These are phyloP conservation scores for Cladorhizidae sp. DNA, from an alignment of 37 sponge, comb jelly and placozoan species.

Conservation along the genomic window DNA sequence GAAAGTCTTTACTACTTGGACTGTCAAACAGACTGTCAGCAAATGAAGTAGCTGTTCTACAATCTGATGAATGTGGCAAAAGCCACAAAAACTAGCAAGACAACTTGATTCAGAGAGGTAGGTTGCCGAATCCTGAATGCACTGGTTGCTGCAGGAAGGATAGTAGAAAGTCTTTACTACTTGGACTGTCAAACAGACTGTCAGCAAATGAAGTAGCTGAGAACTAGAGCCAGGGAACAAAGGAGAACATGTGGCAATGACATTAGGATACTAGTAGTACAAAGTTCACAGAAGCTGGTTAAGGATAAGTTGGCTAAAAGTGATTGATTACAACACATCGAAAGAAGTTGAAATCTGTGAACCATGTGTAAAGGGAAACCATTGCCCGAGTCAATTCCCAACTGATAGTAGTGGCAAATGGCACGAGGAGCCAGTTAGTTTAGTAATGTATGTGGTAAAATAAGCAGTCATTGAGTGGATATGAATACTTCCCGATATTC, in stretches of 20 bases:
- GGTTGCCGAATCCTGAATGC: conserved; percentile 27
- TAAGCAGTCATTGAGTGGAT: conserved; percentile 51
- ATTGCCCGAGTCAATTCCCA: conserved; percentile 42
- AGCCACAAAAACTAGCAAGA: conserved; percentile 34
- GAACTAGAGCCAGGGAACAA: too few relatives aligned
- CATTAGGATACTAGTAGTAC: conserved; percentile 46
- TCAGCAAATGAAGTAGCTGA: background rate
- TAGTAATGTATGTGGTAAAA: conserved; percentile 60
- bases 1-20: conserved; percentile 48
- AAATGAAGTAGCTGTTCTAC: conserved; percentile 27
- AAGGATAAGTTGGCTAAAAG: conserved; percentile 40
- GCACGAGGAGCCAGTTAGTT: conserved; percentile 43
- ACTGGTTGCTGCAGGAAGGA: conserved; percentile 40
- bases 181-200: conserved; percentile 12
- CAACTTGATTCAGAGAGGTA: conserved; percentile 25
- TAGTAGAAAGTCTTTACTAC: conserved; percentile 45
- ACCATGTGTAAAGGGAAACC: conserved; percentile 62
- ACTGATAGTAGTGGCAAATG: conserved; percentile 26
- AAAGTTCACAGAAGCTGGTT: conserved; percentile 45
- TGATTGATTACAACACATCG: too few relatives aligned
- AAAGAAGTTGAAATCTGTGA: conserved; percentile 61
- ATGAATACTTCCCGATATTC: conserved; percentile 67
- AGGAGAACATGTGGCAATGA: conserved; percentile 66
- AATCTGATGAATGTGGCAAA: conserved; percentile 60
- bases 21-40: conserved; percentile 4